A percentile compares a stretch with the other conserved stretches of the same genome.
Evolutionary conservation across 2,113 vertebrate genomes (phyloP).

Genomic region (Macquaria australasica): DNA sequence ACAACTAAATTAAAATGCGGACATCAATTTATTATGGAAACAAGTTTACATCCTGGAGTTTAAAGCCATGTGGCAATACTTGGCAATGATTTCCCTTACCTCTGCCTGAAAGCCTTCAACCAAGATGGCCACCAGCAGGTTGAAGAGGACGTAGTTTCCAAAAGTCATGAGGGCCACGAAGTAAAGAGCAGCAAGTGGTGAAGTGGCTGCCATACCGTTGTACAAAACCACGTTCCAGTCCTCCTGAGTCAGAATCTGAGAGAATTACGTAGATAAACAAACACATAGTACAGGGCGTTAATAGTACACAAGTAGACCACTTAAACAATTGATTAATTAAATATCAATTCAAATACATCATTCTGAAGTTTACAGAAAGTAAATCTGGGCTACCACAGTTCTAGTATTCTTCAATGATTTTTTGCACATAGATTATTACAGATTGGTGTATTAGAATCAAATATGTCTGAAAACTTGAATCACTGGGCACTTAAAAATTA

Average conservation of each 20-base stretch:
- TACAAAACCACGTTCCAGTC: slow-evolving; percentile 98
- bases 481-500: not conserved
- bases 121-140: slow-evolving; percentile 95
- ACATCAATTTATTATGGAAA: not conserved
- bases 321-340: not conserved
- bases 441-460: not conserved
- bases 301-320: not conserved
- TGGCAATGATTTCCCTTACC: slow-evolving; percentile 75
- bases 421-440: not conserved
- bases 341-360: not conserved
- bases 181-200: slow-evolving; percentile 94
- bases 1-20: not conserved
- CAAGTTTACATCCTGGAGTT: not conserved
- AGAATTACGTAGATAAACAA: not conserved
- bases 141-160: slow-evolving; percentile 97
- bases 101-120: slow-evolving; percentile 98
- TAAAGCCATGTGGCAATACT: too few species aligned
- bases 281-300: slow-evolving; percentile 19
- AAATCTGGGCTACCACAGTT: not conserved
- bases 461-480: not conserved
- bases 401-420: not conserved
- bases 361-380: not conserved
- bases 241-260: slow-evolving; percentile 95
- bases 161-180: slow-evolving; percentile 98
- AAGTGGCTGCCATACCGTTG: slow-evolving; percentile 96